These are phyloP conservation scores for Chaetodon trifasciatus DNA, from an alignment of 2,797 vertebrate genomes.

Conservation along the genomic window DNA sequence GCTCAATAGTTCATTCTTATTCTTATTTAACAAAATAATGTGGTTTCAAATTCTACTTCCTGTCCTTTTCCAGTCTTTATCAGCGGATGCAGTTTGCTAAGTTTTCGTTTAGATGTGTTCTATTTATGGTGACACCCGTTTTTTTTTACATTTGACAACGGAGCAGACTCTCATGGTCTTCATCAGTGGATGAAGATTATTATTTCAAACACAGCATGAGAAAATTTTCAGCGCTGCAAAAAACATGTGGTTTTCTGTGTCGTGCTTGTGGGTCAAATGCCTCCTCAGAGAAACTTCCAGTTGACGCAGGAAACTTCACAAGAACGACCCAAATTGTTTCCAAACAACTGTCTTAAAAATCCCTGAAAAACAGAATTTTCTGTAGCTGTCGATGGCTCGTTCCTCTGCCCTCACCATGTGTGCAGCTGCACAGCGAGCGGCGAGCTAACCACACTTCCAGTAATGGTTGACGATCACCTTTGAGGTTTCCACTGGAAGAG, in stretches of 20 bases:
- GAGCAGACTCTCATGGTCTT: background rate
- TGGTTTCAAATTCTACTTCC: background rate
- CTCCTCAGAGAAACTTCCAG: background rate
- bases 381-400: background rate
- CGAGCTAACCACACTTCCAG: background rate
- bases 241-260: background rate
- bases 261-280: background rate
- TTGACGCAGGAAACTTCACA: background rate
- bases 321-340: background rate
- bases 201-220: too few relatives aligned
- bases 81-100: background rate
- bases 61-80: background rate
- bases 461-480: background rate
- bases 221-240: too few relatives aligned
- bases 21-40: background rate
- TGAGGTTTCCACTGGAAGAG: too few relatives aligned
- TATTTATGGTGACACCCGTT: background rate
- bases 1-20: background rate
- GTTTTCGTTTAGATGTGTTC: background rate
- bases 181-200: background rate
- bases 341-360: background rate
- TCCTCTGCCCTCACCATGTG: background rate
- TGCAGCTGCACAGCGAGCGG: background rate
- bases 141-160: too few relatives aligned
- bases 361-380: background rate